phyloP scores from a whole-genome alignment of 2,888 invertebrate genomes.

The Congeria kusceri region DNA sequence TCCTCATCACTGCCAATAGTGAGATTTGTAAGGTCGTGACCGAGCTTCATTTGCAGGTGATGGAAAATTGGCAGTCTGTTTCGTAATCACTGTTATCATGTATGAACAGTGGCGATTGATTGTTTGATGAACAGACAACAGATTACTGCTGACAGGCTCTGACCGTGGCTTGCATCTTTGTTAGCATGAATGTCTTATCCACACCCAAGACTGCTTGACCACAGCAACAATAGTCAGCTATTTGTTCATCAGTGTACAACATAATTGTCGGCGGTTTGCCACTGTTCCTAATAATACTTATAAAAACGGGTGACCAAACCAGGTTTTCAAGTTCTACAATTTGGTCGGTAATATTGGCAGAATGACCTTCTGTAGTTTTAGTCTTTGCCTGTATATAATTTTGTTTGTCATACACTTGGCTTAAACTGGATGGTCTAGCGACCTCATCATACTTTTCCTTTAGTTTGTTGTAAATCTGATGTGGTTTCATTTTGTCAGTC shows the following conservation, averaged over 20 bases:
- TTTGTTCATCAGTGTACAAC: constrained; percentile 34
- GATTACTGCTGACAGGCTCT: constrained; percentile 43
- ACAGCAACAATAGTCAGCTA: constrained; percentile 31
- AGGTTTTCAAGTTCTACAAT: constrained; percentile 21
- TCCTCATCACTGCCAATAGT: constrained; percentile 30
- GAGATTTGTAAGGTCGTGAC: background rate
- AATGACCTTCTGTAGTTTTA: no score
- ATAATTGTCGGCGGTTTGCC: constrained; percentile 24
- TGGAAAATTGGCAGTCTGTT: constrained; percentile 44
- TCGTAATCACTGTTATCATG: constrained; percentile 59
- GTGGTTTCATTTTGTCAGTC: constrained; percentile 2
- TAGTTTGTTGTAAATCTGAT: background rate
- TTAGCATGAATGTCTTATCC: constrained; percentile 48
- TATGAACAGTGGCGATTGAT: constrained; percentile 42
- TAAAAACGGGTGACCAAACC: constrained; percentile 22
- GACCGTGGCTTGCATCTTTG: constrained; percentile 42
- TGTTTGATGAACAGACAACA: constrained; percentile 16
- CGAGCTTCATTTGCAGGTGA: constrained; percentile 44
- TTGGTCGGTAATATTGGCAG: no score
- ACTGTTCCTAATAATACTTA: constrained; percentile 18
- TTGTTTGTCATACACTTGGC: no score
- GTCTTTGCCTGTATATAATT: no score
- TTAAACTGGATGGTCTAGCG: no score
- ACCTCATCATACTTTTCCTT: no score
- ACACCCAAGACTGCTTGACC: constrained; percentile 39